These are phyloP conservation scores for Crossaster papposus DNA, from an alignment of 53 echinoderm and acorn worm genomes.

Conservation along the genomic window DNA sequence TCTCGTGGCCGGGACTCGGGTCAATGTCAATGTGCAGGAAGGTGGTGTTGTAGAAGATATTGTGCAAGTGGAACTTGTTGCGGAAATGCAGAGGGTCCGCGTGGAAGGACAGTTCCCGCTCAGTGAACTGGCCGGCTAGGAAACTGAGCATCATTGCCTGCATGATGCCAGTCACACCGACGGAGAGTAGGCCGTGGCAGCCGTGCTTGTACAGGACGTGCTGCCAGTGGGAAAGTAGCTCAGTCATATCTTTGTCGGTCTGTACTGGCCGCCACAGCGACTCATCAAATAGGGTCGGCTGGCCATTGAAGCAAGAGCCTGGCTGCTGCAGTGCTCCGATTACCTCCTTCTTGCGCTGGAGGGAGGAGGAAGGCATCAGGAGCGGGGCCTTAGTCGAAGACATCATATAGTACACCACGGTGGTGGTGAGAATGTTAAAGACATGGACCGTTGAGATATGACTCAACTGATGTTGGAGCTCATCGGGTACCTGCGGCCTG, in stretches of 20 bases:
- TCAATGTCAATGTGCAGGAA: slow-evolving; percentile 80
- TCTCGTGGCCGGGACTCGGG: slow-evolving; percentile 63
- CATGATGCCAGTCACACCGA: slow-evolving; percentile 82
- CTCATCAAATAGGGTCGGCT: slow-evolving; percentile 78
- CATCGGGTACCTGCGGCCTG: not conserved
- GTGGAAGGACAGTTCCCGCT: slow-evolving; percentile 93
- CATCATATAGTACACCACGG: slow-evolving; percentile 86
- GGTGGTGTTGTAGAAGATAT: slow-evolving; percentile 83
- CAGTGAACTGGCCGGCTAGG: slow-evolving; percentile 90
- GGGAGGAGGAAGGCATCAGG: slow-evolving; percentile 69
- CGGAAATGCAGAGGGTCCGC: slow-evolving; percentile 85
- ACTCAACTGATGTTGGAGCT: slow-evolving; percentile 47
- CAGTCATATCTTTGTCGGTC: slow-evolving; percentile 71
- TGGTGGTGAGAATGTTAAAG: slow-evolving; percentile 71
- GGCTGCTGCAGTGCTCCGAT: slow-evolving; percentile 86
- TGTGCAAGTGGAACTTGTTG: slow-evolving; percentile 79
- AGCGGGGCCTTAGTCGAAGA: slow-evolving; percentile 86
- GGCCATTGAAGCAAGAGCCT: slow-evolving; percentile 92
- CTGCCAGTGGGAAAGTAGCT: slow-evolving; percentile 92
- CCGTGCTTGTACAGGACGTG: slow-evolving; percentile 96
- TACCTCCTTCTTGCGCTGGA: slow-evolving; percentile 80
- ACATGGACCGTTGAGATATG: slow-evolving; percentile 50
- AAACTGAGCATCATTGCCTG: slow-evolving; percentile 96
- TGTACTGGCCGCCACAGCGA: slow-evolving; percentile 73
- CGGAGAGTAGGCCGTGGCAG: slow-evolving; percentile 74